phyloP scores from a whole-genome alignment of 1,140 invertebrate species.

The Melitaea cinxia region DNA sequence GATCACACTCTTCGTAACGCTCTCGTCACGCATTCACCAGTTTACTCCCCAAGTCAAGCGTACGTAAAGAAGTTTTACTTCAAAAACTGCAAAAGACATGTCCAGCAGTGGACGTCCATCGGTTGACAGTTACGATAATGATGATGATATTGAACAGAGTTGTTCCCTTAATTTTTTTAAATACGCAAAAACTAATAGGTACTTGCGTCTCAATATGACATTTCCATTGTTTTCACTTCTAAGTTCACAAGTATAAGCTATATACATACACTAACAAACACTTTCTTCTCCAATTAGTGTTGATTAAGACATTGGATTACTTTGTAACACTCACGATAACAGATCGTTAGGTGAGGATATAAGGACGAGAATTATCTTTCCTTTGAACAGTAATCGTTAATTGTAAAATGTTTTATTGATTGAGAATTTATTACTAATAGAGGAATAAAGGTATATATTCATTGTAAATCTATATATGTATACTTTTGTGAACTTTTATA shows the following conservation, averaged over 20 bases:
- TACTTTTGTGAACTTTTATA: too few relatives aligned
- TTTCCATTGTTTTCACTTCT: not conserved
- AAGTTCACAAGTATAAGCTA: constrained; percentile 10
- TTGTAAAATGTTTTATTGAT: not conserved
- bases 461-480: too few relatives aligned
- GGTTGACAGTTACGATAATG: too few relatives aligned
- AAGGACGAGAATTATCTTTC: not conserved
- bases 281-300: constrained; percentile 31
- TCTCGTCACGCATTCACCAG: too few relatives aligned
- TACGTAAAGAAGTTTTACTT: too few relatives aligned
- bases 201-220: not conserved
- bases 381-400: not conserved
- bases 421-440: not conserved
- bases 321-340: not conserved
- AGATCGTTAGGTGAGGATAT: not conserved
- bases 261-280: constrained; percentile 12
- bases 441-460: not conserved
- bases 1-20: too few relatives aligned
- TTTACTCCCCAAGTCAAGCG: too few relatives aligned
- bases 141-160: too few relatives aligned
- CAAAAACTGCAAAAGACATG: too few relatives aligned
- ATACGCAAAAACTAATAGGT: too few relatives aligned
- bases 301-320: constrained; percentile 28
- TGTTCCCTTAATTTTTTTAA: too few relatives aligned
- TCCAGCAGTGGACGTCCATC: too few relatives aligned